Base-by-base conservation (phyloP, 2,113 vertebrate species). In the Gadus chalcogrammus region DNA sequence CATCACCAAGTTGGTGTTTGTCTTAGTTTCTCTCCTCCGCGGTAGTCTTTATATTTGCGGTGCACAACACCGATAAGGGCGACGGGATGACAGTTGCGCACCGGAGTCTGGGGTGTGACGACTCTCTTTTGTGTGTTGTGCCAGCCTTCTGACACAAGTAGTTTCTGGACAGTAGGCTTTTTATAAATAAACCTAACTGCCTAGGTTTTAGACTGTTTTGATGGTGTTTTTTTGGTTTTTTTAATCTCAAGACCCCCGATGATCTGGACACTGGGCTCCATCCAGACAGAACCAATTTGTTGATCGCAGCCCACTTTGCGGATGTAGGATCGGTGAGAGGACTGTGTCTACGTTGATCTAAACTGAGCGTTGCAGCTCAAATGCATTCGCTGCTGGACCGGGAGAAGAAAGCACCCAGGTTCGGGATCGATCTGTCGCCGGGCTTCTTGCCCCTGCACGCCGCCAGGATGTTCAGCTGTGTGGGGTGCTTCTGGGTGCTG, bases 401-500 rank as follows among this genome's bases (percentile, higher is more conserved):
- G 85, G 87, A 91, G 79, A 88, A 91, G 91, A 92, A 90, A 91
- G 86, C 86, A 87, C 81, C 74, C 87, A 85, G 87, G 82, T 90
- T 28, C 88, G 84, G 42, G 77, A 76, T 88, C 79, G 89, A 84
- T 85, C 80, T 84, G 85, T 90, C 85, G 77, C 85, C 88, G 84
- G 87, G 88, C 81, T 90, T 82, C 66, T 48, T 78, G 83, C 86
- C 91, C 89, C 85, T 91, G 89, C 91, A 80, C 61, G 90, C 89
- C 69, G 91, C 82, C 82, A 93, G 83, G 91, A 95, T 95, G 94
- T 93, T 94, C 87, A 93, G 92, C 90, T 92, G 94, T 61, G 94
- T 94, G 88, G 94, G 93, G 66, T 94, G 94, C 82, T 94, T 96
- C 77, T 96, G 94, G 94, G 92, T 92, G 75, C 93, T 96, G 74